Evolutionary conservation across 2,113 vertebrate genomes (phyloP).

Genomic region (Sapajus apella): DNA sequence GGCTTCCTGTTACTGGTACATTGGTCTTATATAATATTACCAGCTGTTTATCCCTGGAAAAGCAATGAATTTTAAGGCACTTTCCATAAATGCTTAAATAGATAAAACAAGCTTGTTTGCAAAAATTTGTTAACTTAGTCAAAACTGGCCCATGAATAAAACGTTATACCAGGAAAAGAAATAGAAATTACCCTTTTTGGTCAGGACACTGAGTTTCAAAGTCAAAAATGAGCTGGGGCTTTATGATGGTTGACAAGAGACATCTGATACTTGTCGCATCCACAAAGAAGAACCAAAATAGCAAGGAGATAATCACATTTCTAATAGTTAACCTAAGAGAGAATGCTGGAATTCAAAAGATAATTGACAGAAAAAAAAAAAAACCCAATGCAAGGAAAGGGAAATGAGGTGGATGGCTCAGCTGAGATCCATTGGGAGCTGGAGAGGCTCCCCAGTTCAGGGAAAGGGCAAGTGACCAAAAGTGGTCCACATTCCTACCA

Average conservation of each 20-base stretch:
- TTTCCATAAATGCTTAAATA: conserved; percentile 22
- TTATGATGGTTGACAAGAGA: no score
- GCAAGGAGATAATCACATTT: neutral
- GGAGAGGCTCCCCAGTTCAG: neutral
- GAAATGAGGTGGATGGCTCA: neutral
- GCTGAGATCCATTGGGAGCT: neutral
- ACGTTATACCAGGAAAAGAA: neutral
- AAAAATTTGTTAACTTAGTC: neutral
- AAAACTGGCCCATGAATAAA: neutral
- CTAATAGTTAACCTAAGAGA: neutral
- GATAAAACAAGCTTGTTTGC: neutral
- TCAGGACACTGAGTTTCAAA: neutral
- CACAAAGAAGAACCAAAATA: neutral
- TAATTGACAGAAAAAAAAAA: neutral
- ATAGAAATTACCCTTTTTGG: neutral
- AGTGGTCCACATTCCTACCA: neutral
- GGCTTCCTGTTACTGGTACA: neutral
- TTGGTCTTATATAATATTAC: neutral
- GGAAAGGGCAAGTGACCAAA: neutral
- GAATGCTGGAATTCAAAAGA: neutral
- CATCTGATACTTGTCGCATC: neutral
- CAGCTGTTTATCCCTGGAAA: neutral
- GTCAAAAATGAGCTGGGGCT: neutral
- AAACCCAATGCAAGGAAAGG: neutral
- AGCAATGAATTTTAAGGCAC: neutral